phyloP scores from a whole-genome alignment of 2,797 vertebrate genomes.

The Sternarchorhynchus goeldii region DNA sequence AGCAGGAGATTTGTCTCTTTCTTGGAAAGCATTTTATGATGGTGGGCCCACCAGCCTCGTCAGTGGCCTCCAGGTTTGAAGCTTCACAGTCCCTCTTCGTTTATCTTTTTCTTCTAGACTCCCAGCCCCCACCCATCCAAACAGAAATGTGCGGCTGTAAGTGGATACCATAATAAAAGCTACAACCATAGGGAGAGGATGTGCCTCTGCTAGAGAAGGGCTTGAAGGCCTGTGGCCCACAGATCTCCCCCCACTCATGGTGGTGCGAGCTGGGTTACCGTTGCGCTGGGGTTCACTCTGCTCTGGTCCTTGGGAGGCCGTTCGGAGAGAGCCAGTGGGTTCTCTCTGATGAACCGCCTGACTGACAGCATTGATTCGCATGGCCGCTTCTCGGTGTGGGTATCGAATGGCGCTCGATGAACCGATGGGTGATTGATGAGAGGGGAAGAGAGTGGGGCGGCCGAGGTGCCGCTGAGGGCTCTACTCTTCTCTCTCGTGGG shows the following conservation, averaged over 20 bases:
- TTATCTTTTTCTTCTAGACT: conserved; percentile 34
- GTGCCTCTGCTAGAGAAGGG: conserved; percentile 43
- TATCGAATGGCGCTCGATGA: conserved; percentile 57
- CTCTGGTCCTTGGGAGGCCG: conserved; percentile 32
- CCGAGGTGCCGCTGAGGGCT: conserved; percentile 41
- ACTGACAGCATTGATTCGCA: conserved; percentile 59
- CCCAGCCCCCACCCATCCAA: conserved; percentile 1
- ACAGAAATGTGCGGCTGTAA: conserved; percentile 40
- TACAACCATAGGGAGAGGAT: conserved; percentile 45
- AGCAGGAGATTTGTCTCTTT: conserved; percentile 46
- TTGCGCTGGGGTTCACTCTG: conserved; percentile 33
- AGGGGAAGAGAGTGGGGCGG: conserved; percentile 43
- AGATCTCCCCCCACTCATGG: conserved; percentile 34
- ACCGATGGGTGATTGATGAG: conserved; percentile 60
- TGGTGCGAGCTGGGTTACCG: conserved; percentile 32
- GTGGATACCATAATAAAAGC: conserved; percentile 52
- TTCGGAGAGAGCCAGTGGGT: conserved; percentile 49
- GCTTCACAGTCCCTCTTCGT: conserved; percentile 35
- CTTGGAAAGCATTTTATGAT: conserved; percentile 42
- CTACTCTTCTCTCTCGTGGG: conserved; percentile 26
- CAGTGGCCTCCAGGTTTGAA: conserved; percentile 37
- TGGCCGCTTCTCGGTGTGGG: conserved; percentile 51
- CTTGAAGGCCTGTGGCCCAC: conserved; percentile 8
- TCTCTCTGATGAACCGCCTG: conserved; percentile 54
- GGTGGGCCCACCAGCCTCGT: conserved; percentile 35